Evolutionary conservation across 2,888 invertebrate genomes (phyloP).

Genomic region (Dione juno): DNA sequence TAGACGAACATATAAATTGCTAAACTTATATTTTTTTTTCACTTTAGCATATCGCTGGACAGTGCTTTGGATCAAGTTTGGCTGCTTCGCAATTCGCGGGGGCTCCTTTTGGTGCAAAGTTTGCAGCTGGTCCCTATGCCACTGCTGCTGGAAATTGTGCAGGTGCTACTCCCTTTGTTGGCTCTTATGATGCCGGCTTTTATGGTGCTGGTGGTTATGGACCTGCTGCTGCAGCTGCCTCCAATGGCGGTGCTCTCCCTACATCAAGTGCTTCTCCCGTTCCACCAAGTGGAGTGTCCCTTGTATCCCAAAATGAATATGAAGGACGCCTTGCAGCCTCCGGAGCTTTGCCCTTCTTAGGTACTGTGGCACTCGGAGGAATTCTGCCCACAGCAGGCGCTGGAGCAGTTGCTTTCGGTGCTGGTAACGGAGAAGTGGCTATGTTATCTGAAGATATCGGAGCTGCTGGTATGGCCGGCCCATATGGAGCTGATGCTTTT

Average conservation of each 20-base stretch:
- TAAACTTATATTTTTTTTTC: no score
- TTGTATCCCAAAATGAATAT: constrained; percentile 54
- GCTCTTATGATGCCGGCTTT: constrained; percentile 21
- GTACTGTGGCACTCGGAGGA: constrained; percentile 55
- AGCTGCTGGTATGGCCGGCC: constrained; percentile 33
- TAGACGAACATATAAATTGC: no score
- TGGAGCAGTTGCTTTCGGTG: constrained; percentile 53
- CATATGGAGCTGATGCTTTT: constrained; percentile 38
- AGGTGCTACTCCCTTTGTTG: constrained; percentile 4
- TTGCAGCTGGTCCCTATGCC: neutral
- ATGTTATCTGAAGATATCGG: constrained; percentile 47
- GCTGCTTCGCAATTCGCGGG: constrained; percentile 17
- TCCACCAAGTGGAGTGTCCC: constrained; percentile 50
- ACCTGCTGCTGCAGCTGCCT: constrained; percentile 43
- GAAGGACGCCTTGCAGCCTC: constrained; percentile 51
- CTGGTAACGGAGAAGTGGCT: constrained; percentile 50
- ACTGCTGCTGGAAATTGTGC: constrained; percentile 26
- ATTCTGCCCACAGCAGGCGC: constrained; percentile 53
- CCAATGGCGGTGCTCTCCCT: constrained; percentile 47
- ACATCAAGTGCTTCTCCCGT: constrained; percentile 53
- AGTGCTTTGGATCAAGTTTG: constrained; percentile 36
- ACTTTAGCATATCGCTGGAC: constrained; percentile 47
- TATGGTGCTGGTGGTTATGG: constrained; percentile 35
- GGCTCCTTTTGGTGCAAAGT: constrained; percentile 19
- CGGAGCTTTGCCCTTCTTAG: constrained; percentile 53